Evolutionary conservation across 2,113 vertebrate genomes (phyloP).

Genomic region (Tragelaphus imberbis): DNA sequence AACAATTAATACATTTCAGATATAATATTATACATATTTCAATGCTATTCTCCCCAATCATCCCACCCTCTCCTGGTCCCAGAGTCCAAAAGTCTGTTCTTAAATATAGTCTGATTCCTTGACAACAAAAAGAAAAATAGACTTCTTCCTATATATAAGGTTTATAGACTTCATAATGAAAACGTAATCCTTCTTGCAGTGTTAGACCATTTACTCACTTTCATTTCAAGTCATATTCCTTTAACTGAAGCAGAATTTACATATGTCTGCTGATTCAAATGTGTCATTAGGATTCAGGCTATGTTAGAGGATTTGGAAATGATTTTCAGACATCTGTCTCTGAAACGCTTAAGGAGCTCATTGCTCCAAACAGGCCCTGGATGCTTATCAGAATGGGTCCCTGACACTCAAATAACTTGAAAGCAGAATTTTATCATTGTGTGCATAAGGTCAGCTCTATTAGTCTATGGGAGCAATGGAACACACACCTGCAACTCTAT

Average conservation of each 20-base stretch:
- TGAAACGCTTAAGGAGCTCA: background rate
- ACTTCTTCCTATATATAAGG: background rate
- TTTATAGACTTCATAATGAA: background rate
- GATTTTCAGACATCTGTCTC: slow-evolving; percentile 42
- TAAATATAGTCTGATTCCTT: background rate
- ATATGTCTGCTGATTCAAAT: background rate
- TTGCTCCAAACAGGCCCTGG: background rate
- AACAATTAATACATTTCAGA: no score
- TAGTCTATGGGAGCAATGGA: background rate
- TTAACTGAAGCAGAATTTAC: slow-evolving; percentile 30
- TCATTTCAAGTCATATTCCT: background rate
- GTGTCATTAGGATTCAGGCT: slow-evolving; percentile 22
- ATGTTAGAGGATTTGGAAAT: background rate
- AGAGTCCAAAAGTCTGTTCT: no score
- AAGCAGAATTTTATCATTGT: background rate
- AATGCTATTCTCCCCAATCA: no score
- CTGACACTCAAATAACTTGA: background rate
- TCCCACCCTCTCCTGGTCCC: no score
- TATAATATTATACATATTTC: no score
- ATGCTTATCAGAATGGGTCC: background rate
- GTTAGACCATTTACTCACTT: background rate
- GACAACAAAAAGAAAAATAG: background rate
- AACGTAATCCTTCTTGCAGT: background rate
- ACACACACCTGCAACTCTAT: background rate
- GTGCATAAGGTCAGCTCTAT: background rate